These are phyloP conservation scores for Myotis findleyi DNA, from an alignment of 2,797 vertebrate species.

Conservation along the genomic window DNA sequence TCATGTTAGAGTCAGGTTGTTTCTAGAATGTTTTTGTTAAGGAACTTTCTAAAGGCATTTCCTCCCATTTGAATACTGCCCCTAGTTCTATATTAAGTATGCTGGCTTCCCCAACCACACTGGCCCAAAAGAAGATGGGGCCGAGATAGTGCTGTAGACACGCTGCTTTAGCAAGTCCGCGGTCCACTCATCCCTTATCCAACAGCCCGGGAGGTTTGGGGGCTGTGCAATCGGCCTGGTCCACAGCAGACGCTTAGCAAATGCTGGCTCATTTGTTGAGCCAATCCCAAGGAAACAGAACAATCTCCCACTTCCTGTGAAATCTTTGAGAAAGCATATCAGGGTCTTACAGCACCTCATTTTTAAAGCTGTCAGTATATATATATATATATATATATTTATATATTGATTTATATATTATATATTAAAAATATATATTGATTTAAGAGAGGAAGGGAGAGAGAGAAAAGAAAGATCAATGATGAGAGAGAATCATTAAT, in stretches of 20 bases:
- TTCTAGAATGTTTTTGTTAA: conserved; percentile 21
- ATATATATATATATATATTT: no score
- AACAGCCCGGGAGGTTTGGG: not conserved
- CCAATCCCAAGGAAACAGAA: not conserved
- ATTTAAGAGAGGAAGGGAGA: no score
- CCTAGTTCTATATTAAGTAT: not conserved
- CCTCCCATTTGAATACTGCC: not conserved
- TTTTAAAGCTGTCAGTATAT: not conserved
- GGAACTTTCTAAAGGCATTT: not conserved
- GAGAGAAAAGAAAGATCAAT: no score
- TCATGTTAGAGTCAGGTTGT: not conserved
- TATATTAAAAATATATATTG: no score
- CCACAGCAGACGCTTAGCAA: not conserved
- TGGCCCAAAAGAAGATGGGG: not conserved
- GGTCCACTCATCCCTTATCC: not conserved
- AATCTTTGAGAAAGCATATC: not conserved
- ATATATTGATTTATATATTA: no score
- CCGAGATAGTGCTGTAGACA: fast-evolving
- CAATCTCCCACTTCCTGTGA: not conserved
- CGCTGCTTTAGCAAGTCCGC: not conserved
- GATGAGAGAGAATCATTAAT: no score
- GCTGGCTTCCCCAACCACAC: not conserved
- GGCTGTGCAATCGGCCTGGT: not conserved
- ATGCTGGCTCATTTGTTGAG: not conserved
- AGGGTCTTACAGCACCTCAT: not conserved